phyloP scores from a whole-genome alignment of 2,797 vertebrate genomes.

The Schizopygopsis malacanthus region DNA sequence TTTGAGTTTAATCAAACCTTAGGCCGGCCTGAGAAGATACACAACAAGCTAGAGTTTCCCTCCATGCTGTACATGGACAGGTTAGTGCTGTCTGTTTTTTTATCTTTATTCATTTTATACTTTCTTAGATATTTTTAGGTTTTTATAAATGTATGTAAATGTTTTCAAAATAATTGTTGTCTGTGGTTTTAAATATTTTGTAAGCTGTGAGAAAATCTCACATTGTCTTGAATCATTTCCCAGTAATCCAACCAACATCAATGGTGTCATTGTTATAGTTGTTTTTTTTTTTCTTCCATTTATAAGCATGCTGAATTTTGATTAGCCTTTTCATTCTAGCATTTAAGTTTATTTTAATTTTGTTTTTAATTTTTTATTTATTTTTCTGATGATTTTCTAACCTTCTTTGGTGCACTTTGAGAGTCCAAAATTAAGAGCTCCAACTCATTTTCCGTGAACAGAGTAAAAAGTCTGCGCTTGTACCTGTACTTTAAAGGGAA shows the following conservation, averaged over 20 bases:
- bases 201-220: background rate
- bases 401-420: no score
- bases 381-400: background rate
- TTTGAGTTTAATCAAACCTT: constrained; percentile 99
- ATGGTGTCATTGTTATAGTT: background rate
- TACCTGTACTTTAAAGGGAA: background rate
- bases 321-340: background rate
- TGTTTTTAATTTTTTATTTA: background rate
- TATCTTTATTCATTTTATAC: background rate
- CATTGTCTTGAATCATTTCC: background rate
- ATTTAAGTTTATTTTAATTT: background rate
- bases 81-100: constrained; percentile 69
- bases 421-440: no score
- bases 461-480: background rate
- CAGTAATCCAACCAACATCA: background rate
- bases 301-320: background rate
- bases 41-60: constrained; percentile 98
- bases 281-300: no score
- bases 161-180: background rate
- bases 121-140: background rate
- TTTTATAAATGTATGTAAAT: background rate
- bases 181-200: background rate
- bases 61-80: constrained; percentile 97
- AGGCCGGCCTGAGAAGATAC: constrained; percentile 98
- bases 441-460: background rate